Base-by-base conservation (phyloP, 53 echinoderm and acorn worm species). In the Holothuria leucospilota region DNA sequence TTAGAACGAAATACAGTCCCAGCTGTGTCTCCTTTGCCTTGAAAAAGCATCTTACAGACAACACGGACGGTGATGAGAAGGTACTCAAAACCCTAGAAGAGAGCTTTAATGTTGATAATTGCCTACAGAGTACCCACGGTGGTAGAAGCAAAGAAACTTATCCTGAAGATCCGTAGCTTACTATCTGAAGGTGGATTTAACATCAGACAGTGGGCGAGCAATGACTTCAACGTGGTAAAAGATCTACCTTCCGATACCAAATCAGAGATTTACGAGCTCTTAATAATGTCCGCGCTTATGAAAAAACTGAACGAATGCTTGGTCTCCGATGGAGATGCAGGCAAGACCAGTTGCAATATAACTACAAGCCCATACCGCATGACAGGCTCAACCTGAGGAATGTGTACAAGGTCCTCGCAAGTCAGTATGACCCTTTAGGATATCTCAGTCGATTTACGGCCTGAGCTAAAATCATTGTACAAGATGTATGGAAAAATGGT, bases 181-280 rank as follows among this genome's bases (percentile, higher is more conserved):
- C 69, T 87, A 4, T 58, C 20, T 0, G 58, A 41, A 21, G 89
- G 85, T 12, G 81, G 90, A 41, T 90, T 90, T 38, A 78, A 78
- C 20, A 69, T 90, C 20, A 64, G 86, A 34, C 86, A 86, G 59
- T 81, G 86, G 90, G 69, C 90, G 18, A 81, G 86, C 42, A 83
- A 83, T 16, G 41, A 68, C 2, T 59, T 61, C 26, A 20, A 71
- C 3, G 83, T 71, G 20, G 59, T 88, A 1, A 56, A 46, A 0
- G 88, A 73, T 39, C 73, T 88, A n/a, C 88, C 83, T 38, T 25
- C 71, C 11, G 88, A 88, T 29, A 83, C 88, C 23, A 65, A 63
- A 28, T 88, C 88, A 39, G 72, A 71, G 71, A 71, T 59, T 2
- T 69, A 52, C 59, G 71, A 85, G 52, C 38, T 46, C 5, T 86